Conservation (phyloP, 1,140 invertebrate species). For the Chrysomallon squamiferum region DNA sequence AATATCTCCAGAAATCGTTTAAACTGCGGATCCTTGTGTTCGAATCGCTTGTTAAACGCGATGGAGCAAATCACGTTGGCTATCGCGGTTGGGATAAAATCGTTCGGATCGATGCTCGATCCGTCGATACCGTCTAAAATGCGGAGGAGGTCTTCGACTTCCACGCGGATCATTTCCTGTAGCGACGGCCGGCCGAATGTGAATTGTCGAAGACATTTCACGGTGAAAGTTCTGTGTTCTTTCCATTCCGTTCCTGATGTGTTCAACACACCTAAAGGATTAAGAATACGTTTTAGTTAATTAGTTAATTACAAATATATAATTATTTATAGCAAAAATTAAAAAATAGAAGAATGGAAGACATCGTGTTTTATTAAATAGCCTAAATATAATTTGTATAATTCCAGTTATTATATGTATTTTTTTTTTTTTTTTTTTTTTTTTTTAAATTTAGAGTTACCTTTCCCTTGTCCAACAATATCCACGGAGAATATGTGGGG, state of each 20-base stretch:
- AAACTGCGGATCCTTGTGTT: constrained; percentile 58
- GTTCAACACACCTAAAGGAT: constrained; percentile 19
- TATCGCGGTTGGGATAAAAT: constrained; percentile 63
- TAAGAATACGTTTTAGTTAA: too few relatives aligned
- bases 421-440: too few relatives aligned
- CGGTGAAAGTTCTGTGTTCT: constrained; percentile 76
- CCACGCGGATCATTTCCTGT: constrained; percentile 72
- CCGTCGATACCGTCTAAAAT: constrained; percentile 3
- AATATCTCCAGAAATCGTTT: constrained; percentile 23
- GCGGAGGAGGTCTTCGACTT: constrained; percentile 39
- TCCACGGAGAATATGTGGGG: constrained; percentile 10
- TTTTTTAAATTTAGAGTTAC: too few relatives aligned
- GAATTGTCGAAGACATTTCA: constrained; percentile 75
- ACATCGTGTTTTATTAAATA: too few relatives aligned
- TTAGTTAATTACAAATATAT: too few relatives aligned
- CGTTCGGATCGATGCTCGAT: constrained; percentile 7
- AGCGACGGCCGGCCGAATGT: constrained; percentile 76
- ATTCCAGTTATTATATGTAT: too few relatives aligned
- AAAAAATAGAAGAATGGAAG: too few relatives aligned
- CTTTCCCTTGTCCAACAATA: constrained; percentile 10
- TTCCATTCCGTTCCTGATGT: constrained; percentile 71
- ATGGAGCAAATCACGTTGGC: constrained; percentile 84
- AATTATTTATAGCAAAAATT: too few relatives aligned
- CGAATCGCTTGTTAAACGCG: constrained; percentile 77
- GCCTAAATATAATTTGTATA: too few relatives aligned